Conservation (phyloP, 2,888 invertebrate genomes). For the Temnothorax unifasciatus region DNA sequence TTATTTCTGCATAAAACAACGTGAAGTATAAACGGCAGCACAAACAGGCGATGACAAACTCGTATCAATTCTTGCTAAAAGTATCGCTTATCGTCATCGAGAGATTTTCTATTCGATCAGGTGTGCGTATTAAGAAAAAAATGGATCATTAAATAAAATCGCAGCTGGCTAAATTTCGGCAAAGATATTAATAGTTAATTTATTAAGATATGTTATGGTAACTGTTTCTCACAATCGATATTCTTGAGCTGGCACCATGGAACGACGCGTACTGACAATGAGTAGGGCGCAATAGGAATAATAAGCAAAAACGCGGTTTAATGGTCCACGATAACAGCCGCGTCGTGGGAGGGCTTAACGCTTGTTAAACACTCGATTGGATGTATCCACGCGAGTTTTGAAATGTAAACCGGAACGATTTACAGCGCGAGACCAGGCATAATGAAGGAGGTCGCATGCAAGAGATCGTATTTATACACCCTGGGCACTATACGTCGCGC, state of each 20-base stretch:
- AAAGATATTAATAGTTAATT: background rate
- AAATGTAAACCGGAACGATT: constrained; percentile 74
- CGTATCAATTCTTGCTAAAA: constrained; percentile 17
- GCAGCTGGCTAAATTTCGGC: background rate
- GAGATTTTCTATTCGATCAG: background rate
- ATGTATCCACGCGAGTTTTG: constrained; percentile 72
- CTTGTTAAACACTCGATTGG: constrained; percentile 68
- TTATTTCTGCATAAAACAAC: background rate
- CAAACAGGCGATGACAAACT: background rate
- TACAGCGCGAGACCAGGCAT: constrained; percentile 66
- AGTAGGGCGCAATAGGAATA: constrained; percentile 12
- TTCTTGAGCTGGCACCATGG: background rate
- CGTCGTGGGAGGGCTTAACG: constrained; percentile 63
- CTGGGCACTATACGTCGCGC: constrained; percentile 75
- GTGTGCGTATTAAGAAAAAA: background rate
- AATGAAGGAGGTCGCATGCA: constrained; percentile 78
- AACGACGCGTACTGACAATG: constrained; percentile 4
- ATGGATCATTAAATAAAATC: background rate
- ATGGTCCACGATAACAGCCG: constrained; percentile 59
- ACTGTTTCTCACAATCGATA: background rate
- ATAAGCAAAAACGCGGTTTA: constrained; percentile 14
- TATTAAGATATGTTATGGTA: background rate
- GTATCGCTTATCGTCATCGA: background rate
- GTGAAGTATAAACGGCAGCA: background rate
- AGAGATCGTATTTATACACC: constrained; percentile 78